Conservation (phyloP, 2,888 invertebrate genomes). For the Hedychridium roseum region DNA sequence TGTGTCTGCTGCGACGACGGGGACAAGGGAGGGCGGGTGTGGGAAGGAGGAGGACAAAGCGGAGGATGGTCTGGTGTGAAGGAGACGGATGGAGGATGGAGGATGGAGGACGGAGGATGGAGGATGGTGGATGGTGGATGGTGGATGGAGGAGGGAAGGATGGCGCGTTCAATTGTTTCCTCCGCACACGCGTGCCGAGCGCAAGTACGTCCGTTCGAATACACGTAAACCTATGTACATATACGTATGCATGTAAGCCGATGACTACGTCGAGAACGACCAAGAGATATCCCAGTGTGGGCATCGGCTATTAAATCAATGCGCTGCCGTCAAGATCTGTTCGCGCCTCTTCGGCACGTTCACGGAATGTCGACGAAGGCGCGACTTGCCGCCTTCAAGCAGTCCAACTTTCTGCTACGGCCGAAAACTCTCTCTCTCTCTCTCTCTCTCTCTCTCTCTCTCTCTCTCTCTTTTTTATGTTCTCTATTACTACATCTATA, state of each 20-base stretch:
- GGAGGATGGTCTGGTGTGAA: slow-evolving; percentile 20
- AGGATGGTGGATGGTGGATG: slow-evolving; percentile 24
- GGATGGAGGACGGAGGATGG: slow-evolving; percentile 12
- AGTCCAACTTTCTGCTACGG: too few relatives aligned
- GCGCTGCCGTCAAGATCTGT: slow-evolving; percentile 57
- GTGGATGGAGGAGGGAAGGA: slow-evolving; percentile 36
- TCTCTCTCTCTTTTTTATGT: too few relatives aligned
- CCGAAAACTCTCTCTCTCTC: too few relatives aligned
- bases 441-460: too few relatives aligned
- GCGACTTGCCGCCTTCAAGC: too few relatives aligned
- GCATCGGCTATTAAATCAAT: slow-evolving; percentile 62
- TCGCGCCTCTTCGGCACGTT: slow-evolving; percentile 57
- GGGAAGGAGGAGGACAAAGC: slow-evolving; percentile 21
- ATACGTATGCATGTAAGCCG: slow-evolving; percentile 1
- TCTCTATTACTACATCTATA: too few relatives aligned
- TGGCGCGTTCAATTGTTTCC: slow-evolving; percentile 61
- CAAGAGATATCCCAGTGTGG: slow-evolving; percentile 48
- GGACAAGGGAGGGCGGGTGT: slow-evolving; percentile 24
- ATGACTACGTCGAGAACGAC: slow-evolving; percentile 19
- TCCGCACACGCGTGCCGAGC: slow-evolving; percentile 60
- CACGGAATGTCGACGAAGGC: slow-evolving; percentile 44
- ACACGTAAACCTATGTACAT: slow-evolving; percentile 4
- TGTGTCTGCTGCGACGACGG: too few relatives aligned
- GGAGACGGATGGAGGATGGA: slow-evolving; percentile 21
- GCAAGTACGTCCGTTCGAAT: slow-evolving; percentile 45